Evolutionary conservation across 2,797 vertebrate genomes (phyloP), one percentile per base, ranked within the genome.

Genomic region (Gallinago stenura): DNA sequence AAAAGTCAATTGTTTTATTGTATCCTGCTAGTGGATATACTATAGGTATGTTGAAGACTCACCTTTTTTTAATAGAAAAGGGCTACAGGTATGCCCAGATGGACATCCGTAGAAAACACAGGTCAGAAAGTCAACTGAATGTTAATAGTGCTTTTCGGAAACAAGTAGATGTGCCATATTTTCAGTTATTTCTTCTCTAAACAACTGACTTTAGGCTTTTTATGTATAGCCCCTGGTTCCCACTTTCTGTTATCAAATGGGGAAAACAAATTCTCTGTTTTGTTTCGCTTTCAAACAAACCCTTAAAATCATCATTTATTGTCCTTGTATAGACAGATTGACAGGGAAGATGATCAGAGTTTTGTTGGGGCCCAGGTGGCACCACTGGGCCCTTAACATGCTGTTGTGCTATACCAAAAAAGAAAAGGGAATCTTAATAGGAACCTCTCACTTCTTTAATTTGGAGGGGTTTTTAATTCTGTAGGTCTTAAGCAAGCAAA

Each of bases 41-140:
- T 80, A 1, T 72, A 78, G 60, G 16, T 85, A 66, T 0, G 0
- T 66, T 35, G 41, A 79, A 73, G 39, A 58, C 65, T 96, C 30
- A 0, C 45, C 48, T 84, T 75, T 91, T 92, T 93, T 73, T 78
- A 30, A 18, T 53, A 62, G 50, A 45, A 90, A 89, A 87, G 75
- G 88, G 57, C 87, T 93, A 51, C n/a, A 75, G 56, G 28, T 92
- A 31, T 77, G 82, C 61, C 75, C 64, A 77, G 14, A 7, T 83
- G 83, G 86, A 82, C 66, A 84, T 76, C 62, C 22, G 2, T 37
- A 33, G 71, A 39, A 94, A 93, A 89, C 7, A 61, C 61, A 88
- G 50, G 84, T 90, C 68, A 61, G 8, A 70, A 90, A 68, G 24
- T 75, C 57, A 61, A 37, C 57, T 85, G 83, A 94, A 95, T 87